A percentile compares a stretch with the other conserved stretches of the same genome.
Conservation (phyloP, 2,113 vertebrate genomes). For the Rissa tridactyla region DNA sequence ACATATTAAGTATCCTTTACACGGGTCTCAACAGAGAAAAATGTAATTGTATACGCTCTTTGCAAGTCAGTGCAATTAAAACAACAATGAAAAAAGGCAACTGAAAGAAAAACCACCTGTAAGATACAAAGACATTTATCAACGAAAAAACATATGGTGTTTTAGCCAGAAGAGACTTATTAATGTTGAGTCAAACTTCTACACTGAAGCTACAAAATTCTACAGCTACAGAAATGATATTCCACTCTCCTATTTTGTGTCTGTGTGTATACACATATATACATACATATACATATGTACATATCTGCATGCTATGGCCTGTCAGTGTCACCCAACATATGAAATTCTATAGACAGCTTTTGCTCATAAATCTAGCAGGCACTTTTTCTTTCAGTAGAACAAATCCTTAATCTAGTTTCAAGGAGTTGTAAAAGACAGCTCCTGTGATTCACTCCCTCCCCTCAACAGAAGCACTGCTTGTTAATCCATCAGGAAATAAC, state of each 20-base stretch:
- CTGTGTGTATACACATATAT: background rate
- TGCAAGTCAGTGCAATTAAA: background rate
- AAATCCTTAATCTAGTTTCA: slow-evolving; percentile 43
- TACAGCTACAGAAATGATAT: background rate
- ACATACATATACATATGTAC: background rate
- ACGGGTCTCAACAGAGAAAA: background rate
- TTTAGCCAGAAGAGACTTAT: background rate
- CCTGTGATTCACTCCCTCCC: slow-evolving; percentile 42
- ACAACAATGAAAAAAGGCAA: background rate
- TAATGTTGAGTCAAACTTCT: background rate
- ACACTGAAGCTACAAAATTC: background rate
- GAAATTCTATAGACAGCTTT: slow-evolving; percentile 15
- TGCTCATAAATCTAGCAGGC: slow-evolving; percentile 14
- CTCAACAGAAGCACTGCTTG: slow-evolving; percentile 53
- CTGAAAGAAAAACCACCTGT: background rate
- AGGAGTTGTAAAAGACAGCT: slow-evolving; percentile 53
- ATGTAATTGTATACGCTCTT: background rate
- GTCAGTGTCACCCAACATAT: background rate
- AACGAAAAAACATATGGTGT: background rate
- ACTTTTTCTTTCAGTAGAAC: slow-evolving; percentile 40
- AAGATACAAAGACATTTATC: background rate
- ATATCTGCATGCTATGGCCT: background rate
- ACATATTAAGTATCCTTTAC: background rate
- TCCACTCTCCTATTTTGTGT: background rate
- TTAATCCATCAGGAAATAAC: slow-evolving; percentile 75